Evolutionary conservation across 2,888 invertebrate species (phyloP), one percentile per base, ranked within the genome.

Genomic region (Selenia dentaria): DNA sequence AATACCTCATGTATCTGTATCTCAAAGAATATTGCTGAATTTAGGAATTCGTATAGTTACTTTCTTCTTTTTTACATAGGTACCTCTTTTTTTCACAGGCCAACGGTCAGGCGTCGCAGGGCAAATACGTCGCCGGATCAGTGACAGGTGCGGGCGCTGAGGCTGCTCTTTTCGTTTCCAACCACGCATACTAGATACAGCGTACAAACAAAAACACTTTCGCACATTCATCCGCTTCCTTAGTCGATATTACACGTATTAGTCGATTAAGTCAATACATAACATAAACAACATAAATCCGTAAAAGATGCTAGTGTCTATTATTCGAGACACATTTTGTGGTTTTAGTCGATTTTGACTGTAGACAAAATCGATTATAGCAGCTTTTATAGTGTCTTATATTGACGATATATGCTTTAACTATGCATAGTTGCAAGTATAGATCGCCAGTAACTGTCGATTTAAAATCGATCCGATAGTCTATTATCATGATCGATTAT

Each of bases 111-210:
- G 97, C 99, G 37, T 93, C 97, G 40, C 88, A 94, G 67, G 99
- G 99, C 70, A 96, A 98, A 90, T 99, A 99, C 89, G 92, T 92
- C 60, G 94, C 95, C 27, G 99, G 99, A 72, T 96, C 96, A 56
- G 95, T 95, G 13, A 92, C 93, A 72, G 97, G 98, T 75, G 94
- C 94, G 76, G 98, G 98, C 62, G 98, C 95, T 38, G 96, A 94
- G 2, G 93, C 96, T 65, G 95, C 95, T 55, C 94, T 99, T 64
- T 99, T 98, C 90, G 95, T 99, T 64, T 97, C 98, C 71, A 96
- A 99, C 90, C 99, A 99, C 87, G 96, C 97, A 64, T 99, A 99
- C 88, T 99, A 97, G 93, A 75, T 1, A 22, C 54, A 56, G 74
- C 55, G 54, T 46, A 55, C 38, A 47, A 42, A 28, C 2, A 6